These are phyloP conservation scores for Cyphomyrmex costatus DNA, from an alignment of 1,140 invertebrate genomes.

Conservation along the genomic window DNA sequence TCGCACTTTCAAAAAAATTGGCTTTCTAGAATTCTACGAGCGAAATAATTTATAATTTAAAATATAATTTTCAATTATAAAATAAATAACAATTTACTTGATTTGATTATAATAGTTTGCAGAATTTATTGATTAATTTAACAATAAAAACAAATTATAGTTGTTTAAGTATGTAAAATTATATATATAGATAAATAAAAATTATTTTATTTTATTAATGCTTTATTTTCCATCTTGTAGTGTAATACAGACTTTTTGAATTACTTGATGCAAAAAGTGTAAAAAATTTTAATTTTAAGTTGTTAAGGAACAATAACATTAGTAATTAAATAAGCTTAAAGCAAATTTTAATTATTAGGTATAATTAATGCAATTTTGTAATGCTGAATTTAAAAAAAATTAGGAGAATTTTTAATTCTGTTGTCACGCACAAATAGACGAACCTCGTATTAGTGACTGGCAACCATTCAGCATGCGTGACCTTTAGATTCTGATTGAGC, in stretches of 20 bases:
- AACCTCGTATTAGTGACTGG: slow-evolving; percentile 86
- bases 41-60: background rate
- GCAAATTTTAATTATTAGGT: background rate
- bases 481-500: slow-evolving; percentile 81
- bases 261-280: background rate
- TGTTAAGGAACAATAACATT: background rate
- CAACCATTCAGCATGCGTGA: slow-evolving; percentile 85
- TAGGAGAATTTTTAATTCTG: background rate
- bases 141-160: background rate
- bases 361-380: background rate
- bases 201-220: background rate
- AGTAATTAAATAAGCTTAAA: background rate
- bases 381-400: background rate
- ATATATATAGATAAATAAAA: background rate
- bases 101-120: background rate
- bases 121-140: background rate
- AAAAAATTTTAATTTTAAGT: background rate
- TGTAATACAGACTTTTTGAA: background rate
- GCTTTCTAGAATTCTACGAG: background rate
- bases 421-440: slow-evolving; percentile 23
- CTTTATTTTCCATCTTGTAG: background rate
- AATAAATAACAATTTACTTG: background rate
- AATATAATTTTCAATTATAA: background rate
- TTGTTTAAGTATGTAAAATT: background rate
- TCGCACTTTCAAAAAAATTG: background rate